Conservation (phyloP, 2,113 vertebrate genomes). For the Urocolius indicus region DNA sequence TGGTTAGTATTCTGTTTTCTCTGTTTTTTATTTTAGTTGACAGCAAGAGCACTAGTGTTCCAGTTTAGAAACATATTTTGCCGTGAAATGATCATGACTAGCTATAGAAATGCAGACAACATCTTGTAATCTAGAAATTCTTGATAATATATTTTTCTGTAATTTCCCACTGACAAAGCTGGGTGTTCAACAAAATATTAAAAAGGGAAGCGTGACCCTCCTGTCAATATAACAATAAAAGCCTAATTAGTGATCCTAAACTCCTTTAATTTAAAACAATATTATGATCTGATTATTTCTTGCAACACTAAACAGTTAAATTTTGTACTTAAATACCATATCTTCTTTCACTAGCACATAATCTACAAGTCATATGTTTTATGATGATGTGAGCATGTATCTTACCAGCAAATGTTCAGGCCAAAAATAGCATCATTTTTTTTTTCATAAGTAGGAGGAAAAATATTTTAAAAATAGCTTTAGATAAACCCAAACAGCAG, state of each 20-base stretch:
- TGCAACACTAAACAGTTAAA: conserved; percentile 14
- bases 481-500: neutral
- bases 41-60: neutral
- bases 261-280: neutral
- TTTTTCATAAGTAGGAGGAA: neutral
- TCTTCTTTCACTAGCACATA: conserved; percentile 18
- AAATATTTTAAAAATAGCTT: conserved; percentile 27
- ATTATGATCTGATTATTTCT: neutral
- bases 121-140: neutral
- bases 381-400: conserved; percentile 25
- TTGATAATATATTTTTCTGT: neutral
- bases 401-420: neutral
- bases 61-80: neutral
- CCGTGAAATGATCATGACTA: neutral
- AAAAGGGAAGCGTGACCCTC: neutral
- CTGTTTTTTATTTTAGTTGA: neutral
- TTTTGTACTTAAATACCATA: neutral
- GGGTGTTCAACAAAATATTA: neutral
- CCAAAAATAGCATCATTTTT: conserved; percentile 30
- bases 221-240: neutral
- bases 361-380: conserved; percentile 27
- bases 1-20: neutral
- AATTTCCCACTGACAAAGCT: neutral
- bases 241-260: neutral
- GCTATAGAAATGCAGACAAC: neutral